Evolutionary conservation across 2,888 invertebrate species (phyloP).

Genomic region (Thelaira solivaga): DNA sequence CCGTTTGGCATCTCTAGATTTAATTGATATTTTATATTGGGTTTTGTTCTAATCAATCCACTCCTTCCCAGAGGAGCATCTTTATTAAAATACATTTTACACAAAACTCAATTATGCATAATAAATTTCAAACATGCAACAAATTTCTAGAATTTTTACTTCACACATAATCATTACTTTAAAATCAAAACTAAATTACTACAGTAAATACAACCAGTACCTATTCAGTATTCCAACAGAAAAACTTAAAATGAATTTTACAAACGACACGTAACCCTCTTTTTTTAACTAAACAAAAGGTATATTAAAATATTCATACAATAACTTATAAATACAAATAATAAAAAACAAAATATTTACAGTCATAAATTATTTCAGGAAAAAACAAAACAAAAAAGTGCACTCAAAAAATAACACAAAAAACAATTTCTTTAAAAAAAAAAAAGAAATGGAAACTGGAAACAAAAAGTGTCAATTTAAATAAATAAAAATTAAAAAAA

Average conservation of each 20-base stretch:
- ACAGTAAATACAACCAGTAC: constrained; percentile 34
- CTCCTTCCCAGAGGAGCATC: no score
- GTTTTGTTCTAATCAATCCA: no score
- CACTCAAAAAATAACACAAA: constrained; percentile 3
- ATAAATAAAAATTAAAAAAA: neutral
- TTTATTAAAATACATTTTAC: no score
- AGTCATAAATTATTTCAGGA: constrained; percentile 52
- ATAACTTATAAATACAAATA: constrained; percentile 45
- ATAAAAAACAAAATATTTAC: constrained; percentile 21
- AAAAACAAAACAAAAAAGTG: constrained; percentile 21
- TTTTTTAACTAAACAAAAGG: constrained; percentile 72
- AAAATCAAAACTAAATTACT: neutral
- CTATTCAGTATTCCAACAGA: constrained; percentile 49
- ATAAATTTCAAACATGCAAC: neutral
- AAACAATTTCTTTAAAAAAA: no score
- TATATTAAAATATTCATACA: constrained; percentile 66
- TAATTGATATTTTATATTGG: no score
- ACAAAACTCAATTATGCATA: neutral
- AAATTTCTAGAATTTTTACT: neutral
- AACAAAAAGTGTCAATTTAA: neutral
- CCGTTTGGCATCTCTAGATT: no score
- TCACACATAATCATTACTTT: neutral
- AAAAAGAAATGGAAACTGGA: no score
- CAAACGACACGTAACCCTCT: constrained; percentile 74
- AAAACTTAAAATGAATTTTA: constrained; percentile 65